phyloP scores from a whole-genome alignment of 1,140 invertebrate species.

The Aphelenchoides fujianensis region DNA sequence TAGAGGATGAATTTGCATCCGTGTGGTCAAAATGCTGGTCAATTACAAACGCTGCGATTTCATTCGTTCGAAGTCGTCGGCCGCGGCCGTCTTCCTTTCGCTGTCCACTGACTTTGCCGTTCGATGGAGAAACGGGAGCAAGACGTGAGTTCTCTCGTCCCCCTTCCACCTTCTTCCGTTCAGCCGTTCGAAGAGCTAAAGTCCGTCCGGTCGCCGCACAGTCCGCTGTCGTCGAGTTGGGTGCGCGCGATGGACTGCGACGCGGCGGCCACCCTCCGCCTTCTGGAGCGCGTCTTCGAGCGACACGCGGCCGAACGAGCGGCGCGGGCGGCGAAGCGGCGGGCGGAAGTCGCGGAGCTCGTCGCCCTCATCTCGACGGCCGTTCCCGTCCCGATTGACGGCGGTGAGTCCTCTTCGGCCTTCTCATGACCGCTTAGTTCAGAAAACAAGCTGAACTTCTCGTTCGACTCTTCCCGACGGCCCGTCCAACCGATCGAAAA shows the following conservation, averaged over 20 bases:
- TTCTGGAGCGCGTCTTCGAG: not conserved
- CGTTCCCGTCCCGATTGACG: not conserved
- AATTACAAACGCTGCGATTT: not conserved
- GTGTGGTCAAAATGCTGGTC: not conserved
- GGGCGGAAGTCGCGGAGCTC: not conserved
- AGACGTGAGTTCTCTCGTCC: not conserved
- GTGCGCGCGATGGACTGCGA: not conserved
- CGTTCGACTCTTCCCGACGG: too few relatives aligned
- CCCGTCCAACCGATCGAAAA: not conserved
- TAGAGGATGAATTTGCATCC: not conserved
- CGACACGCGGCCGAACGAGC: not conserved
- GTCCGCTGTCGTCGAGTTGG: not conserved
- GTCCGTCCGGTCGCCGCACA: not conserved
- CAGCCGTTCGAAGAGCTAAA: not conserved
- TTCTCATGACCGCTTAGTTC: too few relatives aligned
- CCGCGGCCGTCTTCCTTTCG: not conserved
- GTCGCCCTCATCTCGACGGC: not conserved
- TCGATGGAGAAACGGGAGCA: not conserved
- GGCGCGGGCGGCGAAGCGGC: too few relatives aligned
- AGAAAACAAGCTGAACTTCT: too few relatives aligned
- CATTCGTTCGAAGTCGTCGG: not conserved
- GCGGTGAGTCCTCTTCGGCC: not conserved
- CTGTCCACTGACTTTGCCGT: too few relatives aligned
- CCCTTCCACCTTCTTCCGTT: not conserved
- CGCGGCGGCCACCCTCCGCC: not conserved